Conservation (phyloP, 1,140 invertebrate species). For the Apis laboriosa region DNA sequence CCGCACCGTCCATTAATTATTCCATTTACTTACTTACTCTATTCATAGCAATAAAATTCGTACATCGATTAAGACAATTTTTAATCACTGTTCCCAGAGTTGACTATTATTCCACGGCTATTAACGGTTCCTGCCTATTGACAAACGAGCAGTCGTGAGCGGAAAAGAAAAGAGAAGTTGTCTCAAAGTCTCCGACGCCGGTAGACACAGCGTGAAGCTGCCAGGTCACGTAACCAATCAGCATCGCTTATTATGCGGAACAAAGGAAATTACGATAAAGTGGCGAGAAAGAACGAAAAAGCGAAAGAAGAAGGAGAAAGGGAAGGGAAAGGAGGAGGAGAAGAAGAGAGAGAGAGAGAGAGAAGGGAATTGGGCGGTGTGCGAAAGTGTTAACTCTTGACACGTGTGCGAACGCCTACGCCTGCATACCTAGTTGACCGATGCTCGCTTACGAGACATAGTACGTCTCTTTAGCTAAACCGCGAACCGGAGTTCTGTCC, state of each 20-base stretch:
- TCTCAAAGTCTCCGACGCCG: background rate
- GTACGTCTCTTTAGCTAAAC: constrained; percentile 20
- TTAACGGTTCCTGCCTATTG: background rate
- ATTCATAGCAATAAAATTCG: no score
- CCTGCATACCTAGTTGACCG: constrained; percentile 8
- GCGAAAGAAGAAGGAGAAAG: constrained; percentile 4
- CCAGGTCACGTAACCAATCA: constrained; percentile 67
- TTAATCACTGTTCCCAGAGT: no score
- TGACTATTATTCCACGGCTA: background rate
- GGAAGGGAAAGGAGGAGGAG: background rate
- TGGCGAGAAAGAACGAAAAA: constrained; percentile 9
- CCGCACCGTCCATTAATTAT: no score
- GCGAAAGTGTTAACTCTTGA: constrained; percentile 25
- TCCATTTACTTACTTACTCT: no score
- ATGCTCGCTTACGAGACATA: background rate
- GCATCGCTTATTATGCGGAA: constrained; percentile 62
- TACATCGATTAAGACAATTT: no score
- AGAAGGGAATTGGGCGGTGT: background rate
- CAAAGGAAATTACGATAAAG: constrained; percentile 59
- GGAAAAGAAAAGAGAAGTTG: constrained; percentile 7
- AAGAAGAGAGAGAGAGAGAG: background rate
- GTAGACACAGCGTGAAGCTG: constrained; percentile 42
- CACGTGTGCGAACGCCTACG: background rate
- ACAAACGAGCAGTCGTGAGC: constrained; percentile 9
- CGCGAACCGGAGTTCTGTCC: constrained; percentile 37